Conservation (phyloP, 2,888 invertebrate species). For the Tryphoninae sp. region DNA sequence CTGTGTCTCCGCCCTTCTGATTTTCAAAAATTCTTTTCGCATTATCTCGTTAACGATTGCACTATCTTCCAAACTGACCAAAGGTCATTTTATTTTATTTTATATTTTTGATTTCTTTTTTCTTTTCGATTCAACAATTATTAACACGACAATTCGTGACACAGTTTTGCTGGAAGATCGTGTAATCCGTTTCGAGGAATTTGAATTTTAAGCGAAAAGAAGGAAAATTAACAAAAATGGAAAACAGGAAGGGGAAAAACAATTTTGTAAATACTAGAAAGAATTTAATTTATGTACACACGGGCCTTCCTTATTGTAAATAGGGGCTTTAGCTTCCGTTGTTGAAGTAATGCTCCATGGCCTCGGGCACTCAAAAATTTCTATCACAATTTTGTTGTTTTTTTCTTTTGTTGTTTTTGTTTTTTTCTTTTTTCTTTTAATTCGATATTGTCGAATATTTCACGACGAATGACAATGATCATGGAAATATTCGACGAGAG, state of each 20-base stretch:
- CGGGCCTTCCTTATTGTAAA: slow-evolving; percentile 51
- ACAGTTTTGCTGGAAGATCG: too few relatives aligned
- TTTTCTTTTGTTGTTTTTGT: background rate
- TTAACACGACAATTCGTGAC: too few relatives aligned
- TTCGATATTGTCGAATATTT: slow-evolving; percentile 2
- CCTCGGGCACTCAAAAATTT: too few relatives aligned
- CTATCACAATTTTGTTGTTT: background rate
- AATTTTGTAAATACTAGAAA: slow-evolving; percentile 60
- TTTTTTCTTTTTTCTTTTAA: background rate
- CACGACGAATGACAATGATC: slow-evolving; percentile 27
- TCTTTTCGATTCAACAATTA: too few relatives aligned
- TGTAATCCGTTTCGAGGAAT: background rate
- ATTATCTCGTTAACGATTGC: slow-evolving; percentile 31
- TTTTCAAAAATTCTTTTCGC: slow-evolving; percentile 38
- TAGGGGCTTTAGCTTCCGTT: slow-evolving; percentile 44
- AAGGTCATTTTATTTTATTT: background rate
- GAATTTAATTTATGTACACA: slow-evolving; percentile 61
- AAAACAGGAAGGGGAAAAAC: background rate
- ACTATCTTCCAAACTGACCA: background rate
- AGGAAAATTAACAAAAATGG: background rate
- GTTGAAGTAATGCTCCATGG: background rate
- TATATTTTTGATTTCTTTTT: background rate
- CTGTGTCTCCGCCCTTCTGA: slow-evolving; percentile 49
- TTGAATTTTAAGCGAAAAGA: background rate
- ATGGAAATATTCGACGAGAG: slow-evolving; percentile 18